Evolutionary conservation across 2,113 vertebrate species (phyloP).

Genomic region (Mesitornis unicolor): DNA sequence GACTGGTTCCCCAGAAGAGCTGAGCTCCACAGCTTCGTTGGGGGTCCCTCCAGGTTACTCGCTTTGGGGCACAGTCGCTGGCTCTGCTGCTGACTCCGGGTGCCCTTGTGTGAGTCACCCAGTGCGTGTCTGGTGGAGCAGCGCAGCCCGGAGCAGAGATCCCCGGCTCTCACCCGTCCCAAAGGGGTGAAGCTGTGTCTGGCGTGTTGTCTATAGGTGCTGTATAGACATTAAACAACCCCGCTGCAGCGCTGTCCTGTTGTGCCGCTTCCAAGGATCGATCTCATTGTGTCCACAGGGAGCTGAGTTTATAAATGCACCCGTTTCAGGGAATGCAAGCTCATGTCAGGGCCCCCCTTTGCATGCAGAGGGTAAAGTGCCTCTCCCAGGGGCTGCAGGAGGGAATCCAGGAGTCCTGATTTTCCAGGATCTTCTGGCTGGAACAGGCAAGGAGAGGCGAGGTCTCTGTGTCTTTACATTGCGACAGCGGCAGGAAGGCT

Average conservation of each 20-base stretch:
- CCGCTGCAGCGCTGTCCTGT: not conserved
- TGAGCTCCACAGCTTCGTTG: conserved; percentile 44
- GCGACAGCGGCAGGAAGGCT: not conserved
- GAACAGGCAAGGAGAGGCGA: not conserved
- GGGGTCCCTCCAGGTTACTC: conserved; percentile 10
- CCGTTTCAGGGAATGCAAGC: accelerated
- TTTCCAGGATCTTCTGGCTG: not conserved
- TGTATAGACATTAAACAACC: not conserved
- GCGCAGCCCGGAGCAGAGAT: not conserved
- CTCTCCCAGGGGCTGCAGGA: not conserved
- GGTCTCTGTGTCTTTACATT: accelerated
- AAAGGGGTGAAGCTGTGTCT: not conserved
- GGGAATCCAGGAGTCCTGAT: not conserved
- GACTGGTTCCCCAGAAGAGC: conserved; percentile 20
- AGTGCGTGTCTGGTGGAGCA: not conserved
- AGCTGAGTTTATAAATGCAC: not conserved
- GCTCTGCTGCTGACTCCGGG: not conserved
- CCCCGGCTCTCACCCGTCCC: not conserved
- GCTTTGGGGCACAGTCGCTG: not conserved
- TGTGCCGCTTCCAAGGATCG: not conserved
- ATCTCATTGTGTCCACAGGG: accelerated
- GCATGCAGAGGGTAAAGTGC: not conserved
- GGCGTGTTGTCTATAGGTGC: too few relatives aligned
- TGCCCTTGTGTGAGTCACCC: not conserved
- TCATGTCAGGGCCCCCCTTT: not conserved